Conservation (phyloP, 2,797 vertebrate species). For the Sylvia borin region DNA sequence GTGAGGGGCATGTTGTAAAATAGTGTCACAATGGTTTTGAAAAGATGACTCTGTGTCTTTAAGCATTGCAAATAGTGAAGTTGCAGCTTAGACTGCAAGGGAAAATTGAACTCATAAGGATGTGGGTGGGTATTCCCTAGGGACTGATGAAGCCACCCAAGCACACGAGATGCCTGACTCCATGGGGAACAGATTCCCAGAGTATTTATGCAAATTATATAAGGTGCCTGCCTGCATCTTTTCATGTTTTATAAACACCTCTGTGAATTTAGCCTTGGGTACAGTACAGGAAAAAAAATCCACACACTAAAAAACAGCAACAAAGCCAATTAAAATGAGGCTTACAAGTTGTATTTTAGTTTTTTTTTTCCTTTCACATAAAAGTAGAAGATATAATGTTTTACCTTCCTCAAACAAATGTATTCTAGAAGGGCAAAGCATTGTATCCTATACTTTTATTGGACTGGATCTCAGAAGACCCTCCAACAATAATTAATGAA, state of each 20-base stretch:
- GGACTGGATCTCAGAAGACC: background rate
- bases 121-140: background rate
- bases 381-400: background rate
- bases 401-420: background rate
- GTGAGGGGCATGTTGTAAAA: background rate
- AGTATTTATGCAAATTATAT: background rate
- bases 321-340: background rate
- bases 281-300: background rate
- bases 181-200: background rate
- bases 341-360: background rate
- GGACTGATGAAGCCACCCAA: background rate
- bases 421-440: conserved; percentile 20
- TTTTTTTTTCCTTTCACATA: background rate
- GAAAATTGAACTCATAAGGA: background rate
- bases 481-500: conserved; percentile 54
- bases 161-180: background rate
- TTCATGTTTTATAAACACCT: background rate
- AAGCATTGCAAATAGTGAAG: background rate
- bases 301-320: too few species aligned
- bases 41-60: background rate
- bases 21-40: background rate
- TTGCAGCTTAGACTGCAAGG: background rate
- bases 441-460: background rate
- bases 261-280: background rate
- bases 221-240: background rate